Evolutionary conservation across 2,797 vertebrate species (phyloP).

Genomic region (Aselliscus stoliczkanus): DNA sequence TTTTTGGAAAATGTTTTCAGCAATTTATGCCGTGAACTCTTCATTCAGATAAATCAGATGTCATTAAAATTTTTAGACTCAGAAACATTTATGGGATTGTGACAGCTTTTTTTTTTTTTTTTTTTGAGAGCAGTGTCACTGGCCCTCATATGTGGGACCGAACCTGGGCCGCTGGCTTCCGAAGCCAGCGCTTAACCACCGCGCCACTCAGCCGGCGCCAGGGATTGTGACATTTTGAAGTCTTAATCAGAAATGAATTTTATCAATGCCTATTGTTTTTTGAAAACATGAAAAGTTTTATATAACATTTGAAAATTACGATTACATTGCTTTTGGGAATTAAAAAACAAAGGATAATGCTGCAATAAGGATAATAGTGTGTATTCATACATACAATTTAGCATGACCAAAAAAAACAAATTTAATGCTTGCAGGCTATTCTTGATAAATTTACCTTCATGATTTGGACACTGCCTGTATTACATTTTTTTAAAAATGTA

Average conservation of each 20-base stretch:
- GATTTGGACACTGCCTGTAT: not conserved
- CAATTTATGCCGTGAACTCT: not conserved
- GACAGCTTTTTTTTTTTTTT: no score
- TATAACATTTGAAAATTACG: not conserved
- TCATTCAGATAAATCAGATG: not conserved
- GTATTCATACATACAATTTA: not conserved
- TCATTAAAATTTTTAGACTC: not conserved
- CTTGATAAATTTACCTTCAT: not conserved
- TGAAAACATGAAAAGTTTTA: constrained; percentile 4
- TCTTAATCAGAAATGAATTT: constrained; percentile 17
- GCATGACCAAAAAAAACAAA: not conserved
- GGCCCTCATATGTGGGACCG: no score
- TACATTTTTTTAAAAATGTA: not conserved
- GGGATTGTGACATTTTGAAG: not conserved
- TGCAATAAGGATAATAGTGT: not conserved
- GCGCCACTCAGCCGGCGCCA: no score
- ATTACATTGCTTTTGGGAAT: not conserved
- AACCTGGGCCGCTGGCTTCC: no score
- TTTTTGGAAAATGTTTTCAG: not conserved
- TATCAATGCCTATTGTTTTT: constrained; percentile 6
- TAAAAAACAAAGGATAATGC: not conserved
- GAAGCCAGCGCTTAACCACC: no score
- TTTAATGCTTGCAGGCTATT: not conserved
- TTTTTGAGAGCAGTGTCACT: no score
- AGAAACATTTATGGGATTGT: not conserved